Percentiles rank a stretch among this genome's conserved stretches.
phyloP scores from a whole-genome alignment of 2,113 vertebrate species.

The Phainopepla nitens region DNA sequence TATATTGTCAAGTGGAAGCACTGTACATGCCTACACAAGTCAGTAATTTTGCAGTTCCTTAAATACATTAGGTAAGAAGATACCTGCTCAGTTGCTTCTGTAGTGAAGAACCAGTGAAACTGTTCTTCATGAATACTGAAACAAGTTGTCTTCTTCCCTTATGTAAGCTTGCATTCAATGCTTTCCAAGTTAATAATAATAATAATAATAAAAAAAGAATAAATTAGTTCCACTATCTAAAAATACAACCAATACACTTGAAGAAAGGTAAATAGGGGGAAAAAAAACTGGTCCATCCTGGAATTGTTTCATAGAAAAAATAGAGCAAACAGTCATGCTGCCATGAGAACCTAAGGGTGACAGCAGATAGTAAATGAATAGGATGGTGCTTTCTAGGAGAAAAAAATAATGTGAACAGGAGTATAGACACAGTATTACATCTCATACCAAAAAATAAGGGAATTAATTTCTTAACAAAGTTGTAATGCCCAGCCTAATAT shows the following conservation, averaged over 20 bases:
- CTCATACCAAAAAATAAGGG: background rate
- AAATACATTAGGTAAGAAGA: background rate
- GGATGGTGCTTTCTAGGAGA: background rate
- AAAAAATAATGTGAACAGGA: background rate
- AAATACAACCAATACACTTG: background rate
- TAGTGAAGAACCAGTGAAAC: background rate
- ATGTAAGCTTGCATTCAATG: background rate
- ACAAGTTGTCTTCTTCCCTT: background rate
- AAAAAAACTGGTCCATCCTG: background rate
- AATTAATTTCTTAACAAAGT: background rate
- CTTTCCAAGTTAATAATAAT: background rate
- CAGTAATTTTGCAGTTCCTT: background rate
- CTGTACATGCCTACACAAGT: background rate
- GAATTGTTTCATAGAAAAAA: background rate
- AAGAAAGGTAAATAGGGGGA: background rate
- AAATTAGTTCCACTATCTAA: background rate
- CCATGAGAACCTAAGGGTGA: background rate
- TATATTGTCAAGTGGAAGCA: background rate
- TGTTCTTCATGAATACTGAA: background rate
- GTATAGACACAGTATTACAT: background rate
- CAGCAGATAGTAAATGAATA: background rate
- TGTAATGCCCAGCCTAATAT: background rate
- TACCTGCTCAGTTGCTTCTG: background rate
- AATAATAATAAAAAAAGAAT: background rate
- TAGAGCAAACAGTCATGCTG: background rate